Evolutionary conservation across 2,113 vertebrate genomes (phyloP), one percentile per base, ranked within the genome.

Genomic region (Pelecanoides urinatrix): DNA sequence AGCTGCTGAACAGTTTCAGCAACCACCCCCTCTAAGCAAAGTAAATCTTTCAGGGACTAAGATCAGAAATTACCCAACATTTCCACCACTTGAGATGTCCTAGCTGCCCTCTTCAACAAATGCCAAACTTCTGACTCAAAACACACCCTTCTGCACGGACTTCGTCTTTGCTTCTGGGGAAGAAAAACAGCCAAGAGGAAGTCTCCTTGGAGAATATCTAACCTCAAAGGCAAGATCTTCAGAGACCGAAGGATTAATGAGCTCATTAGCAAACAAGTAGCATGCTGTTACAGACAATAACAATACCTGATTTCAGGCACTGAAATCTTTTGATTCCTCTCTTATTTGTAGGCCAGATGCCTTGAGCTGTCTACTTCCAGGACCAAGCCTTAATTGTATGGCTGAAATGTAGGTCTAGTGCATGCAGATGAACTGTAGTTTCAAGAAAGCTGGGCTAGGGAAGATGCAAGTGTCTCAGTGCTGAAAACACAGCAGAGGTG

Each of bases 201-300:
- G 5, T 10, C 27, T 76, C 65, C 80, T 23, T 32, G 6, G 67
- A 62, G 67, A 91, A 90, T 96, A 82, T 95, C 80, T 94, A 72
- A 94, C 88, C 53, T 89, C 92, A 94, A 95, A 94, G 65, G 62
- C 83, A 86, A 92, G 53, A 65, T 50, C 42, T 73, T 85, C 59
- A 75, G 75, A 94, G 63, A 92, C 21, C 1, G 6, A 66, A 72
- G 49, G 44, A 74, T 84, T 82, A 83, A 81, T 45, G 36, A 84
- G 67, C 56, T 83, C 61, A 65, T 94, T 84, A 86, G 76, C 62
- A 95, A 92, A 95, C 30, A 59, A 63, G 72, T 55, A 86, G 29
- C 26, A 38, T 47, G 47, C 36, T 68, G 61, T 62, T 72, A 40
- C 38, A 83, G 70, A 88, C 66, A 88, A 73, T 36, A 88, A 53